Evolutionary conservation across 2,797 vertebrate genomes (phyloP).

Genomic region (Cottoperca gobio): DNA sequence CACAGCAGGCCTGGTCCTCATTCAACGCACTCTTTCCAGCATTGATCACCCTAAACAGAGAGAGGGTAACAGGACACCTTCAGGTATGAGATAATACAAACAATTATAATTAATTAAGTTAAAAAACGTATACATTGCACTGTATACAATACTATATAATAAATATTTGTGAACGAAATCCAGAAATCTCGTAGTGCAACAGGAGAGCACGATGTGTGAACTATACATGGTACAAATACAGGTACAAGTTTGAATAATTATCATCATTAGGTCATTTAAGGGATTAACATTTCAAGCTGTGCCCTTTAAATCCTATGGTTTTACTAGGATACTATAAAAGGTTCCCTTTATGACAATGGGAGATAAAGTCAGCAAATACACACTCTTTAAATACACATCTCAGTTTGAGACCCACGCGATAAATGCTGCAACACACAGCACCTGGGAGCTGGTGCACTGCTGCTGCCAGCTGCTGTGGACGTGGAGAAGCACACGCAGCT

Average conservation of each 20-base stretch:
- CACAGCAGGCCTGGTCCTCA: conserved; percentile 98
- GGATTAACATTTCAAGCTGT: not conserved
- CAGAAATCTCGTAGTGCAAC: not conserved
- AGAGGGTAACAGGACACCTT: not conserved
- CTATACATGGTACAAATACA: not conserved
- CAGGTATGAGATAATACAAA: not conserved
- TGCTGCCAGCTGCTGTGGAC: conserved; percentile 42
- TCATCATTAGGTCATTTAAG: too few relatives aligned
- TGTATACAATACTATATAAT: not conserved
- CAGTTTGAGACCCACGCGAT: conserved; percentile 14
- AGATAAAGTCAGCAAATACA: conserved; percentile 1
- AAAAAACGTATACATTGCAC: too few relatives aligned
- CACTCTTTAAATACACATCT: conserved; percentile 15
- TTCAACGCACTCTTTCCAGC: conserved; percentile 97
- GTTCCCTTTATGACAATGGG: not conserved
- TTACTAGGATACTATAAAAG: too few relatives aligned
- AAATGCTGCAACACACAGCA: conserved; percentile 61
- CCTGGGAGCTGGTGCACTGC: conserved; percentile 60
- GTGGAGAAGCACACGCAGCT: conserved; percentile 35
- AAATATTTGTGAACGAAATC: conserved; percentile 1
- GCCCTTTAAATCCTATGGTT: too few relatives aligned
- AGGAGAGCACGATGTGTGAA: not conserved
- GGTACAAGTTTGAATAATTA: not conserved
- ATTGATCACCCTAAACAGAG: conserved; percentile 92
- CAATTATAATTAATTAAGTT: not conserved